Evolutionary conservation across 2,888 invertebrate species (phyloP), one percentile per base, ranked within the genome.

Genomic region (Girardia tigrina): DNA sequence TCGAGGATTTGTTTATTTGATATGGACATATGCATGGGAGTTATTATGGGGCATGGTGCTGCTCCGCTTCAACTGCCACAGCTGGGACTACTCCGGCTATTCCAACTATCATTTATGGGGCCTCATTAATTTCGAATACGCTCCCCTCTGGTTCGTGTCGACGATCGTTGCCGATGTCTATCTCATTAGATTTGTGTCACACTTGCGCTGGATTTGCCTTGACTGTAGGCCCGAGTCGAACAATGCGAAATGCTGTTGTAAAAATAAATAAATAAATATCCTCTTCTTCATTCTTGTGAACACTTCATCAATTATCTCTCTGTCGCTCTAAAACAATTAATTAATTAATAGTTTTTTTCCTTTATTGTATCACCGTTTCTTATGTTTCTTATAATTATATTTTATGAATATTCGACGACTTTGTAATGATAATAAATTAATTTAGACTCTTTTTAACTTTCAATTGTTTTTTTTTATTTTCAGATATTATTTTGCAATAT

Each of bases 51-150:
- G 75, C n/a, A 20, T 74, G 8, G 2, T 75, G 16, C 28, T 75
- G 6, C 20, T 36, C 1, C 14, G 20, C 8, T 75, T 75, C n/a
- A 42, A 28, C 14, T 28, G 29, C 28, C 26, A 75, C 26, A 75
- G 75, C 23, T 75, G 75, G 75, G 75, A 75, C 28, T 75, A 75
- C 27, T 76, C 75, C 6, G 75, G 42, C n/a, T 75, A 75, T 75
- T 74, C 75, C 14, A 76, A 75, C 29, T 75, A 29, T 73, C 75
- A 75, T 76, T 26, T 75, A 20, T 75, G 75, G 42, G 75, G 75
- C n/a, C 4, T 75, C 26, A 42, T 75, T 20, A 75, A 75, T 42
- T 75, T 75, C 27, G 75, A 75, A 26, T 75, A 75, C 75, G 75
- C 75, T 14, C 75, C 75, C 20, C n/a, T 76, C 20, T 75, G 75